Percentiles rank a stretch among this genome's conserved stretches.
phyloP scores from a whole-genome alignment of 2,797 vertebrate genomes.

The Chiloscyllium punctatum region DNA sequence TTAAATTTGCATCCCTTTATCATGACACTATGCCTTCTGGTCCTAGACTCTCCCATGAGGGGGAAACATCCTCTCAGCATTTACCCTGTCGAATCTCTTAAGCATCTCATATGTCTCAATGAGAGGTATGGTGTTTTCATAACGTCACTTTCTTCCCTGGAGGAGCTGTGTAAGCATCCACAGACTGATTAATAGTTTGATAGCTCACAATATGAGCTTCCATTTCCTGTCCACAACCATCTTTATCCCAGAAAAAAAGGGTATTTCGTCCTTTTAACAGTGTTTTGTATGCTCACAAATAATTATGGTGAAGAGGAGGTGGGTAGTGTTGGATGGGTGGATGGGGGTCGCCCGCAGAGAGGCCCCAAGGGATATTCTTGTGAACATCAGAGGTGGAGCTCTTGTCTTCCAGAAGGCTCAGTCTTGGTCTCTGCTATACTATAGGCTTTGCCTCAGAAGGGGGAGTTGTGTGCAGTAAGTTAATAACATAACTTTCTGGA shows the following conservation, averaged over 20 bases:
- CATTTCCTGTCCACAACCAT: neutral
- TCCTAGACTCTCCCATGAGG: no score
- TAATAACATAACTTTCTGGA: neutral
- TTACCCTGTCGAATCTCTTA: no score
- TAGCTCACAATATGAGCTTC: neutral
- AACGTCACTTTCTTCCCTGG: neutral
- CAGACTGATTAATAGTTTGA: neutral
- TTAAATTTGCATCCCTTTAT: no score
- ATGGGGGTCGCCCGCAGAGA: neutral
- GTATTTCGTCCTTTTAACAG: neutral
- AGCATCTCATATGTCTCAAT: no score
- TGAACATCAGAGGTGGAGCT: neutral
- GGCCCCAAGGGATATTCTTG: neutral
- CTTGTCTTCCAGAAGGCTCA: no score
- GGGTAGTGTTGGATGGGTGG: no score
- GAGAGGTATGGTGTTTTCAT: neutral
- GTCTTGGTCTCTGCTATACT: no score
- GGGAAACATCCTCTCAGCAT: no score
- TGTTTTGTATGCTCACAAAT: neutral
- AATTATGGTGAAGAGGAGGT: neutral
- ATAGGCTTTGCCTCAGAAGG: neutral
- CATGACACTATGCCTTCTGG: no score
- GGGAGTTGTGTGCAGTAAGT: neutral
- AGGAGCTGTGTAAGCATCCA: neutral
- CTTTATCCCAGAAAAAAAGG: neutral